Base-by-base conservation (phyloP, 2,113 vertebrate genomes). In the Bubalus kerabau region DNA sequence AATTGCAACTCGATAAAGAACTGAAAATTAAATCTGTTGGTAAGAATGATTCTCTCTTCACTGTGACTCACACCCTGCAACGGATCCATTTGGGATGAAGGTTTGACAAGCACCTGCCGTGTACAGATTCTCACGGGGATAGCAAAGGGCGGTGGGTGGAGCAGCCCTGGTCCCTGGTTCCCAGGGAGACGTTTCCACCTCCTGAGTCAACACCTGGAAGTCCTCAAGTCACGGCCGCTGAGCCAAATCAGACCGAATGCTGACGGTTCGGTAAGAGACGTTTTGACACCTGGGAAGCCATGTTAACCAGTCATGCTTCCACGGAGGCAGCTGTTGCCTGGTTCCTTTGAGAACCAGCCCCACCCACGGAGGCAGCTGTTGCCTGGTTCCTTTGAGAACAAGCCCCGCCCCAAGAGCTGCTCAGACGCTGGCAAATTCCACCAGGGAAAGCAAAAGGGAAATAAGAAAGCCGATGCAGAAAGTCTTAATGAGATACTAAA, bases 191-290 rank as follows among this genome's bases (percentile, higher is more conserved):
- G 12, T 95, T 95, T 96, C 62, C 59, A 67, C 26, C 50, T 97
- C 92, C 80, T 46, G 87, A 94, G 80, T 54, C 40, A 92, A 2
- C 87, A 87, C 91, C 57, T 96, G 71, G 86, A 97, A 90, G 60
- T 82, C 62, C 46, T 97, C 92, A 95, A 95, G 90, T 67, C 90
- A 76, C 85, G 86, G 81, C 11, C 23, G 11, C 28, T 24, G 28
- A 92, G 48, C n/a, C 94, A 94, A 43, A 67, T 32, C 80, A 59
- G 71, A 36, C n/a, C 80, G 81, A 95, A 90, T 67, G 57, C 92
- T 87, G 71, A 32, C 56, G 76, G 84, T 62, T 97, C 54, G 1
- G 93, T 76, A 94, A 74, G 95, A 95, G 71, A 87, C 17, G 59
- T 86, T 56, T 32, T 84, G 95, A 89, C 87, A 56, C 46, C 26